A percentile compares a stretch with the other conserved stretches of the same genome.
These are phyloP conservation scores for Hyles euphorbiae DNA, from an alignment of 1,140 invertebrate species.

Conservation along the genomic window DNA sequence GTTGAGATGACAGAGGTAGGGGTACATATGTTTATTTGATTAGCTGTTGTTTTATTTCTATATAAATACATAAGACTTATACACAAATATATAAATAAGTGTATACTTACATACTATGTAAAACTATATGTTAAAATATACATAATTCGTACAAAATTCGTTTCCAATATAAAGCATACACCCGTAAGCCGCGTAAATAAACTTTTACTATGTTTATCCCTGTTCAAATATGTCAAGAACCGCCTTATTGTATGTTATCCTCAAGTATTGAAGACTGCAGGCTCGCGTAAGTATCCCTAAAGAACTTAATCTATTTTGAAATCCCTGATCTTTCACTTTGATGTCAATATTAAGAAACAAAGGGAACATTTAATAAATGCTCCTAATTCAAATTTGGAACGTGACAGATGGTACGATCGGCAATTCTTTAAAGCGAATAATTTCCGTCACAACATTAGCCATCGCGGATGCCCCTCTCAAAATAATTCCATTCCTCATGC, in stretches of 20 bases:
- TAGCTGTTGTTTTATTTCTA: too few species aligned
- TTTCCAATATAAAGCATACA: too few species aligned
- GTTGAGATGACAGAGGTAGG: too few species aligned
- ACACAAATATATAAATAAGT: too few species aligned
- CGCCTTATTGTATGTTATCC: background rate
- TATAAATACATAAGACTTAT: too few species aligned
- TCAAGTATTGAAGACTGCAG: background rate
- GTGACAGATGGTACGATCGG: constrained; percentile 35
- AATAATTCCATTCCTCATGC: constrained; percentile 32
- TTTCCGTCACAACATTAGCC: constrained; percentile 31
- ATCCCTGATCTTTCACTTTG: background rate
- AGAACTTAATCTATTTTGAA: background rate
- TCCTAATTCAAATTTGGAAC: constrained; percentile 32
- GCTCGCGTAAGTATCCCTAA: too few species aligned
- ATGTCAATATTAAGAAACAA: background rate
- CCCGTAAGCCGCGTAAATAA: too few species aligned
- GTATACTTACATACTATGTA: too few species aligned
- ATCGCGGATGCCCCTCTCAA: background rate
- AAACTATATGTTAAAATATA: too few species aligned
- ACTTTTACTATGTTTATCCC: too few species aligned
- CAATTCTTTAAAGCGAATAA: constrained; percentile 28
- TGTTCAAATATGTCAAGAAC: background rate
- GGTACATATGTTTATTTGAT: too few species aligned
- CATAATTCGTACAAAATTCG: too few species aligned
- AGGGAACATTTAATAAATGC: constrained; percentile 30